Evolutionary conservation across 2,888 invertebrate species (phyloP).

Genomic region (Hemistola chrysoprasaria): DNA sequence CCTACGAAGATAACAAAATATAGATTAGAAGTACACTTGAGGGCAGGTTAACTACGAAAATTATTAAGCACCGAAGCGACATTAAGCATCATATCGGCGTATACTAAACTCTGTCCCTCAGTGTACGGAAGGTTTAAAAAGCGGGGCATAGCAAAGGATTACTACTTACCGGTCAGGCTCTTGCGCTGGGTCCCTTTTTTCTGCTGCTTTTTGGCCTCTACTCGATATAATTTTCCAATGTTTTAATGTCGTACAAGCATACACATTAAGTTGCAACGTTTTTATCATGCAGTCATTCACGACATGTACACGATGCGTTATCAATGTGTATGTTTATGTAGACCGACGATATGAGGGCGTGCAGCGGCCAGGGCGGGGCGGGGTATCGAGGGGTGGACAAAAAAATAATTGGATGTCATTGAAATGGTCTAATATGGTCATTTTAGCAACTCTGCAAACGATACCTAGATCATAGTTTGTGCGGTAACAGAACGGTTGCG

Average conservation of each 20-base stretch:
- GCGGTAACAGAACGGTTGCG: no score
- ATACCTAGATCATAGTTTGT: no score
- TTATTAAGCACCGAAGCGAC: no score
- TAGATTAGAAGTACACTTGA: slow-evolving; percentile 48
- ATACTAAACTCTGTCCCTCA: slow-evolving; percentile 47
- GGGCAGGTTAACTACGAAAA: no score
- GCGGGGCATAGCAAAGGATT: slow-evolving; percentile 73
- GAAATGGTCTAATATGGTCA: slow-evolving; percentile 69
- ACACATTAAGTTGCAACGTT: slow-evolving; percentile 71
- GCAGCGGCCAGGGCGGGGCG: slow-evolving; percentile 77
- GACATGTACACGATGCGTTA: slow-evolving; percentile 75
- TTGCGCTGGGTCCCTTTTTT: slow-evolving; percentile 87
- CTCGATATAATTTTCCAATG: slow-evolving; percentile 50
- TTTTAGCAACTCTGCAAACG: slow-evolving; percentile 52
- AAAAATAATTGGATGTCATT: slow-evolving; percentile 79
- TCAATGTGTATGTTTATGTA: slow-evolving; percentile 66
- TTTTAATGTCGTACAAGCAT: slow-evolving; percentile 54
- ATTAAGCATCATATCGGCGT: slow-evolving; percentile 16
- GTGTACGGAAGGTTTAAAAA: slow-evolving; percentile 58
- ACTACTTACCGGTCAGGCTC: slow-evolving; percentile 94
- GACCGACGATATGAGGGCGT: slow-evolving; percentile 75
- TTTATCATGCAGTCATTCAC: slow-evolving; percentile 80
- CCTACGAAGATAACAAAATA: slow-evolving; percentile 5
- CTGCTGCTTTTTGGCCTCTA: slow-evolving; percentile 98
- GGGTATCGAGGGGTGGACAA: slow-evolving; percentile 69